These are phyloP conservation scores for Athene cunicularia DNA, from an alignment of 2,113 vertebrate species.

Conservation along the genomic window DNA sequence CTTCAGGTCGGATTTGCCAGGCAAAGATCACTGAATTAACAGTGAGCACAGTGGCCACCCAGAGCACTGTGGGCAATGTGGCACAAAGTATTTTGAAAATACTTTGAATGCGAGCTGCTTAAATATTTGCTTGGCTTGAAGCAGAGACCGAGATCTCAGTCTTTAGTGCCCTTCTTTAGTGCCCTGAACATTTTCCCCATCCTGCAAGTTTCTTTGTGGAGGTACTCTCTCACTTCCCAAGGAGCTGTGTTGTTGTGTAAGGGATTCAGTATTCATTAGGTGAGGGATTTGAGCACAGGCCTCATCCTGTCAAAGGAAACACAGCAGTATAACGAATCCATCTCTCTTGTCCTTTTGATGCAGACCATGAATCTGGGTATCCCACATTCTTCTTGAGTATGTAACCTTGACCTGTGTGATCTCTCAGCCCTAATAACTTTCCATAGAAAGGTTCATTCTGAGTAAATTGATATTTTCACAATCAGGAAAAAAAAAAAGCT, in stretches of 20 bases:
- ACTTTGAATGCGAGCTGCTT: neutral
- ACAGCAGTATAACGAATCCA: neutral
- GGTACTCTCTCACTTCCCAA: neutral
- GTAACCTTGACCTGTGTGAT: neutral
- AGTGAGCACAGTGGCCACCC: neutral
- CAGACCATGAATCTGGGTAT: neutral
- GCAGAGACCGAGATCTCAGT: neutral
- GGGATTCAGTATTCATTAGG: neutral
- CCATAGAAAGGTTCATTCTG: neutral
- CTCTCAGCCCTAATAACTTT: neutral
- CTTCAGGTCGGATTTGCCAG: neutral
- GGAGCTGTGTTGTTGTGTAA: neutral
- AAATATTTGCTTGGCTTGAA: neutral
- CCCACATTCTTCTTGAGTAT: neutral
- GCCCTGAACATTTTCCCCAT: neutral
- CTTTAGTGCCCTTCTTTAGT: neutral
- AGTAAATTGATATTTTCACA: neutral
- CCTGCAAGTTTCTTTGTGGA: neutral
- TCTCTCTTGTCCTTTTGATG: neutral
- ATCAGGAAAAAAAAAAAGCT: neutral
- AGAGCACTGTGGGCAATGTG: neutral
- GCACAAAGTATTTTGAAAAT: neutral
- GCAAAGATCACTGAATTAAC: neutral
- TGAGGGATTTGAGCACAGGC: neutral
- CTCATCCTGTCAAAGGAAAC: neutral